Percentiles rank a stretch among this genome's conserved stretches.
Evolutionary conservation across 1,140 invertebrate species (phyloP).

Genomic region (Drosophila fuyamai): DNA sequence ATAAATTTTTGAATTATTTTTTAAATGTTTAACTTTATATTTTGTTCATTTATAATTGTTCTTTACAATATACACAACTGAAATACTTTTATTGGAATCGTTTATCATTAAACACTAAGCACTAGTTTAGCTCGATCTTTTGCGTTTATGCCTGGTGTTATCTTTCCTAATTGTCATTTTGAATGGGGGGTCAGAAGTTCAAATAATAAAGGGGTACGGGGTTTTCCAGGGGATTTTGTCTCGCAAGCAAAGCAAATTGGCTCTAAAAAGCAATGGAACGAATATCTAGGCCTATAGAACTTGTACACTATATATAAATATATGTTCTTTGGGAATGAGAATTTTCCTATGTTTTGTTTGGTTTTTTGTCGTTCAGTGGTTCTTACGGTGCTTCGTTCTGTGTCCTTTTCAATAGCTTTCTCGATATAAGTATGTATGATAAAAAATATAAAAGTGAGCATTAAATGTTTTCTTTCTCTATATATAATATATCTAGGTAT

Average conservation of each 20-base stretch:
- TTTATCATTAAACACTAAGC: constrained; percentile 64
- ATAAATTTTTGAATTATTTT: constrained; percentile 67
- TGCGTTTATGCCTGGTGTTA: constrained; percentile 75
- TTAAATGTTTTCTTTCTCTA: constrained; percentile 56
- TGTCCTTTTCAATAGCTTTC: constrained; percentile 28
- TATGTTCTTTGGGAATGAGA: constrained; percentile 36
- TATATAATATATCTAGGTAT: constrained; percentile 42
- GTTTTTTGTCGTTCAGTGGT: constrained; percentile 60
- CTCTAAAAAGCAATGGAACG: constrained; percentile 42
- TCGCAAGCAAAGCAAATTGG: constrained; percentile 51
- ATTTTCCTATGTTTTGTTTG: constrained; percentile 32
- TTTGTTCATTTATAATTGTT: constrained; percentile 61
- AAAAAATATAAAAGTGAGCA: constrained; percentile 82
- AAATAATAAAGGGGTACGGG: constrained; percentile 1
- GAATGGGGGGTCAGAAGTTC: neutral
- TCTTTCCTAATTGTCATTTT: constrained; percentile 55
- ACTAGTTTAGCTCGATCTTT: constrained; percentile 81
- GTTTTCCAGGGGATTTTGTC: constrained; percentile 26
- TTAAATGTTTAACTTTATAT: constrained; percentile 83
- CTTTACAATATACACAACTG: constrained; percentile 82
- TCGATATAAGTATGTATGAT: constrained; percentile 69
- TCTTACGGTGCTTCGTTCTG: constrained; percentile 66
- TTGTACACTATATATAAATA: constrained; percentile 53
- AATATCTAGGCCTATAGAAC: constrained; percentile 36
- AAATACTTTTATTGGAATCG: constrained; percentile 45